Base-by-base conservation (phyloP, 2,797 vertebrate species). In the Phaenicophaeus curvirostris region DNA sequence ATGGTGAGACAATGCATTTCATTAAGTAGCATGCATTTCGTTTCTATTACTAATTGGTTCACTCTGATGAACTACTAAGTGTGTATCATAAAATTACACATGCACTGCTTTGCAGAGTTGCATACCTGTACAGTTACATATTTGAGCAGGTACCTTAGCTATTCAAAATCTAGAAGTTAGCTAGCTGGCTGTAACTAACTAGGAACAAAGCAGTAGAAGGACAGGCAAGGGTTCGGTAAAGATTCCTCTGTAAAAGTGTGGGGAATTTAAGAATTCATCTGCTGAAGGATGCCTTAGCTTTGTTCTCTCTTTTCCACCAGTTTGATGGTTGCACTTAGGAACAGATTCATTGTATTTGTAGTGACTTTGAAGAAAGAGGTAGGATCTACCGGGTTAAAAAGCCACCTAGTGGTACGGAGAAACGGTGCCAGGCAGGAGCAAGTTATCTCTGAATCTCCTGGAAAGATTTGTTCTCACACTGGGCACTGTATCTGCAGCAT, bases 381-480 rank as follows among this genome's bases (percentile, higher is more conserved):
- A 25, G 8, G 21, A 82, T 80, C 35, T n/a, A 13, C 12, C 1
- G 6, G 51, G 37, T 71, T 62, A 84, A 73, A 95, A 93, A 96
- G 89, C 95, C 96, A 90, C 77, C 96, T 94, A 92, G 86, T 94
- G 96, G 94, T 63, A 41, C 15, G 9, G 24, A 62, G 68, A 81
- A 53, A 15, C 16, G 46, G 30, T 72, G 46, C 42, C 77, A 31
- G 42, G 55, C 63, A 65, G 74, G 50, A 81, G 19, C 68, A 51
- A 13, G 19, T 20, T 20, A 31, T 30, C 30, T 67, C 84, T 37
- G 35, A 62, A 79, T 58, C 48, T 57, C 62, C 33, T 13, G 46
- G n/a, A 65, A 31, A 81, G 19, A 4, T 58, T 55, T 44, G 24
- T 59, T 93, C 73, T 82, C 72, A 15, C 12, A 41, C 21, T 24